Base-by-base conservation (phyloP, 2,888 invertebrate species). In the Caenorhabditis macrosperma region DNA sequence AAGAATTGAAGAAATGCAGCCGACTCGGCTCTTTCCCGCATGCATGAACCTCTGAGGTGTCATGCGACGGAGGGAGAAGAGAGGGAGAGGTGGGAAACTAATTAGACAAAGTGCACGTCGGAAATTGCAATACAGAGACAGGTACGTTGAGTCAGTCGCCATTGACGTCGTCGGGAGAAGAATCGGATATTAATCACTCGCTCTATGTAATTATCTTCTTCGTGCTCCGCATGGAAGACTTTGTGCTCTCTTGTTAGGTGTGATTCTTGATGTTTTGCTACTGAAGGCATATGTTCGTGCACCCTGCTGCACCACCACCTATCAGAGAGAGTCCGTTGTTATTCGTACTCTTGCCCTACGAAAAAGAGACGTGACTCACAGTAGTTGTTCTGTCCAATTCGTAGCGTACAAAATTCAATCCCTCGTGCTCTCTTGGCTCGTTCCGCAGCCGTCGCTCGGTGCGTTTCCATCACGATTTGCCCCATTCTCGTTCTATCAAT, bases 401-500 rank as follows among this genome's bases (percentile, higher is more conserved):
- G n/a, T n/a, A n/a, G n/a, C n/a, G n/a, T n/a, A n/a, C n/a, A n/a
- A n/a, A n/a, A n/a, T n/a, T n/a, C n/a, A n/a, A n/a, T n/a, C n/a
- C n/a, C n/a, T n/a, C n/a, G n/a, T n/a, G n/a, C n/a, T n/a, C n/a
- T n/a, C n/a, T n/a, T n/a, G n/a, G n/a, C n/a, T n/a, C n/a, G 38
- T 38, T 38, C 38, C 38, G 38, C 38, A n/a, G n/a, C n/a, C n/a
- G n/a, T n/a, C 10, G 5, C 44, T 44, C 17, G 44, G 4, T 44
- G 5, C 44, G 2, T 44, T 44, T 44, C 17, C n/a, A n/a, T 44
- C 44, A 44, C n/a, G n/a, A n/a, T n/a, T 44, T 44, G 33, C 33
- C 33, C 30, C 38, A 4, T 61, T 86, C 20, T 82, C 77, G 20
- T 86, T 89, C 63, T 52, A 59, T 80, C 12, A 67, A 86, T 24